These are phyloP conservation scores for Lycocorax pyrrhopterus DNA, from an alignment of 2,113 vertebrate genomes.

Conservation along the genomic window DNA sequence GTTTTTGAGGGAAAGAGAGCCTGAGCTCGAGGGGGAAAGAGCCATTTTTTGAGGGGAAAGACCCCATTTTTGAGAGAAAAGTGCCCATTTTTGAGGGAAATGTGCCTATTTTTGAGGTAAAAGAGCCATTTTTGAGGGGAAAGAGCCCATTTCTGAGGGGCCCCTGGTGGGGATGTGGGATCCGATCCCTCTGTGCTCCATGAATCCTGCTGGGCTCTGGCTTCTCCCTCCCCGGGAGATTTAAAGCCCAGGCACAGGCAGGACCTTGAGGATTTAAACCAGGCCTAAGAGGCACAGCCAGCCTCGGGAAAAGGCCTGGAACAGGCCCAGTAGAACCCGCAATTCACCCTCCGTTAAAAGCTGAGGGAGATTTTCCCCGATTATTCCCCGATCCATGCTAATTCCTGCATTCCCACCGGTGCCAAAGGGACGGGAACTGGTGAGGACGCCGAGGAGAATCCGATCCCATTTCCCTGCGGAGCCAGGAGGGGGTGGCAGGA, in stretches of 20 bases:
- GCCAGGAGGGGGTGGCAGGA: no score
- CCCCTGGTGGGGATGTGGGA: no score
- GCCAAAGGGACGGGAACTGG: not conserved
- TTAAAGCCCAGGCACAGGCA: not conserved
- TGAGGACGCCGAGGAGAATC: no score
- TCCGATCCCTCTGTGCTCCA: accelerated
- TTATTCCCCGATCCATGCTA: not conserved
- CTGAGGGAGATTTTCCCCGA: not conserved
- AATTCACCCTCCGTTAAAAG: not conserved
- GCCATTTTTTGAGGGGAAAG: not conserved
- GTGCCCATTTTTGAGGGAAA: not conserved
- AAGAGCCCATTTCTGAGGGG: not conserved
- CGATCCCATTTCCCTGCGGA: no score
- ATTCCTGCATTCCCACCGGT: not conserved
- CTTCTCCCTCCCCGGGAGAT: not conserved
- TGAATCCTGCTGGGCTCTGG: not conserved
- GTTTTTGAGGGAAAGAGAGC: no score
- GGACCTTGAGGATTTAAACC: not conserved
- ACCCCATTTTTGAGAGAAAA: not conserved
- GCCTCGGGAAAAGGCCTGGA: not conserved
- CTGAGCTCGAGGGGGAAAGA: not conserved
- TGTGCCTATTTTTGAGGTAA: not conserved
- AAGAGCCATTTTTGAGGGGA: not conserved
- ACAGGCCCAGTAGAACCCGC: accelerated
- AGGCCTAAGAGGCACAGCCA: not conserved